These are phyloP conservation scores for Sterna hirundo DNA, from an alignment of 2,113 vertebrate species.

Conservation along the genomic window DNA sequence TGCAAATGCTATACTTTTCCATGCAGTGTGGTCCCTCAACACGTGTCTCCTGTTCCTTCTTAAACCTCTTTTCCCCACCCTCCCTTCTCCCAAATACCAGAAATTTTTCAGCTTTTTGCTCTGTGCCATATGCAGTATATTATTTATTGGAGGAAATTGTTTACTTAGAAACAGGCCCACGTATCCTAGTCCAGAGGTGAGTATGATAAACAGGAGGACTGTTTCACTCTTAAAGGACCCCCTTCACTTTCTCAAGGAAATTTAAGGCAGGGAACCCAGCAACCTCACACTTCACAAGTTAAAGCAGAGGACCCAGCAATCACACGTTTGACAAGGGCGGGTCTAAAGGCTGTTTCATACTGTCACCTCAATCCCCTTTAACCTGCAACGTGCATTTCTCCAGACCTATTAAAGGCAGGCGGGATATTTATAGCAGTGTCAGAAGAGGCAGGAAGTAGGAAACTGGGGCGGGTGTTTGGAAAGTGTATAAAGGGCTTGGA, in stretches of 20 bases:
- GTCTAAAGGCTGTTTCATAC: background rate
- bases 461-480: constrained; percentile 29
- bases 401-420: background rate
- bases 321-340: background rate
- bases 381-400: background rate
- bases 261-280: background rate
- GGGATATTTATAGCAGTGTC: constrained; percentile 68
- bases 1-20: background rate
- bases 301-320: background rate
- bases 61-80: background rate
- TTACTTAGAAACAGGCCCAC: background rate
- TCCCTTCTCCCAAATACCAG: background rate
- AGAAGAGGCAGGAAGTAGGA: constrained; percentile 72
- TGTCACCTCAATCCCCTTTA: background rate
- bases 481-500: constrained; percentile 33
- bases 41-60: background rate
- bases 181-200: background rate
- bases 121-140: background rate
- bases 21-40: background rate
- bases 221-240: background rate
- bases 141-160: background rate
- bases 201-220: background rate
- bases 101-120: background rate
- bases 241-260: background rate
- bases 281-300: background rate